phyloP scores from a whole-genome alignment of 2,113 vertebrate species.

The Prochilodus magdalenae region DNA sequence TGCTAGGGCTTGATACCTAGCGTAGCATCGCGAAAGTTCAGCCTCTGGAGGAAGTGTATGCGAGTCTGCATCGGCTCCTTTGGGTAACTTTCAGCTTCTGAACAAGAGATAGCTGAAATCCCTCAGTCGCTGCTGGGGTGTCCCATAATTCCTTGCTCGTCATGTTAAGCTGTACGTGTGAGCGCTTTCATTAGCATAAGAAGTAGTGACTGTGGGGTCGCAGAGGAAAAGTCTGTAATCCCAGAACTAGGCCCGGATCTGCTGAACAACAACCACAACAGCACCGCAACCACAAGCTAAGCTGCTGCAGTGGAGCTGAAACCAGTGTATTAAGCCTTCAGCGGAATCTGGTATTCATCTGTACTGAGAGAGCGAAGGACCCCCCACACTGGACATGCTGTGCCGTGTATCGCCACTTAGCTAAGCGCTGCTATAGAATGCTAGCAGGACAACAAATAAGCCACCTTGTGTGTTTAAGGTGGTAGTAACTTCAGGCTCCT shows the following conservation, averaged over 20 bases:
- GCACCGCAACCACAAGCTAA: background rate
- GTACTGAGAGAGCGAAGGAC: too few relatives aligned
- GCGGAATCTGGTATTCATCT: too few relatives aligned
- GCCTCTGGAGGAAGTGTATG: conserved; percentile 50
- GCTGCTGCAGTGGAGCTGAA: background rate
- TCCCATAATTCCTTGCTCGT: conserved; percentile 30
- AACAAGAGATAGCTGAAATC: conserved; percentile 38
- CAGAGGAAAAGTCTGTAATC: background rate
- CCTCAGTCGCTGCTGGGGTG: conserved; percentile 21
- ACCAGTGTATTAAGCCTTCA: background rate
- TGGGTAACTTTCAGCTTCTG: conserved; percentile 43
- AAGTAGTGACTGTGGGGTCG: conserved; percentile 27
- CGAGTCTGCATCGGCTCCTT: conserved; percentile 34
- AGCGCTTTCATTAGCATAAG: conserved; percentile 30
- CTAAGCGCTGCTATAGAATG: too few relatives aligned
- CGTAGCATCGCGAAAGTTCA: conserved; percentile 6
- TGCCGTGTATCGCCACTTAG: too few relatives aligned
- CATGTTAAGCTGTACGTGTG: conserved; percentile 16
- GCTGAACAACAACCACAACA: background rate
- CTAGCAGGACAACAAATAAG: too few relatives aligned
- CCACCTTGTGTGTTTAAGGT: too few relatives aligned
- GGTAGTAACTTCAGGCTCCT: too few relatives aligned
- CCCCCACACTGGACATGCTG: too few relatives aligned
- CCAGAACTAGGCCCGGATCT: background rate
- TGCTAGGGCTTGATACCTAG: conserved; percentile 40